A percentile compares a stretch with the other conserved stretches of the same genome.
Conservation (phyloP, 2,797 vertebrate genomes). For the Acrossocheilus fasciatus region DNA sequence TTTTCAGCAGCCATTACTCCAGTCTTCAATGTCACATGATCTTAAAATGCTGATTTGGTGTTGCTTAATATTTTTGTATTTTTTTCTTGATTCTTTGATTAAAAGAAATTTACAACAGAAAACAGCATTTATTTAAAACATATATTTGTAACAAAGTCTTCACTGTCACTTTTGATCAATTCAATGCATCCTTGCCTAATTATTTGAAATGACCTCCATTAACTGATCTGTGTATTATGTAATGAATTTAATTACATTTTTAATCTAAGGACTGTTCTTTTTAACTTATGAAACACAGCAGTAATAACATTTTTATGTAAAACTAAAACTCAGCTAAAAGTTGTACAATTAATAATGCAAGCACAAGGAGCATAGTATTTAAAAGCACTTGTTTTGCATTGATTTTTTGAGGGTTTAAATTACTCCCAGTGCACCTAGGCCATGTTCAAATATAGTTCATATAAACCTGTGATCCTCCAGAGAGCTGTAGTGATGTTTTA, state of each 20-base stretch:
- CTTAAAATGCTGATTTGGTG: not conserved
- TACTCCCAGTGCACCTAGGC: not conserved
- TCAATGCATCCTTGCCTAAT: not conserved
- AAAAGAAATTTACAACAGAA: not conserved
- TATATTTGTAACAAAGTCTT: not conserved
- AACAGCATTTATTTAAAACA: not conserved
- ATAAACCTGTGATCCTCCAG: constrained; percentile 17
- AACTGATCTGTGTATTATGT: not conserved
- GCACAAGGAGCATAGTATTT: not conserved
- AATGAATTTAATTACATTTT: not conserved
- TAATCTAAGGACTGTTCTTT: not conserved
- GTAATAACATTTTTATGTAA: not conserved
- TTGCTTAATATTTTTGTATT: not conserved
- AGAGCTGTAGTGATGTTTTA: not conserved
- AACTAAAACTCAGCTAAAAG: not conserved
- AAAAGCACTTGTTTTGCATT: constrained; percentile 20
- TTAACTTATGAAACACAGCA: not conserved
- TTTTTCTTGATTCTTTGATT: not conserved
- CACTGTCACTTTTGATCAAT: not conserved
- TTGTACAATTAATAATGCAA: constrained; percentile 15
- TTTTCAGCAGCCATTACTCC: not conserved
- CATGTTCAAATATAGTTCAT: constrained; percentile 30
- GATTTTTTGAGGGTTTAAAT: not conserved
- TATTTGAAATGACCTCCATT: not conserved
- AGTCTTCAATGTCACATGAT: not conserved